Percentiles rank a stretch among this genome's conserved stretches.
Conservation (phyloP, 2,888 invertebrate species). For the Orthosia cruda region DNA sequence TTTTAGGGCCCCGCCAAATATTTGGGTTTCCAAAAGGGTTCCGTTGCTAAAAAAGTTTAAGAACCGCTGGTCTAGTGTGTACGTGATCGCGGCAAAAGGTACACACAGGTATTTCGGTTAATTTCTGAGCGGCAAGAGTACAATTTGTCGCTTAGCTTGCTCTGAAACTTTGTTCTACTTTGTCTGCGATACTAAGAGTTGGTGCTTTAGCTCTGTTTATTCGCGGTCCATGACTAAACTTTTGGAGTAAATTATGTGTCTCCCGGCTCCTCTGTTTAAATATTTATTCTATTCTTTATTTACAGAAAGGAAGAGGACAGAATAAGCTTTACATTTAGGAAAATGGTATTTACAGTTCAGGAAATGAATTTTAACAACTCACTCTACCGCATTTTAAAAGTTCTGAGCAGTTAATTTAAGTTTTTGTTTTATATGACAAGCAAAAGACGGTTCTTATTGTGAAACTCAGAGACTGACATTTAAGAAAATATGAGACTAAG, state of each 20-base stretch:
- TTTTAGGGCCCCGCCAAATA: too few species aligned
- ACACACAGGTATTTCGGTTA: slow-evolving; percentile 64
- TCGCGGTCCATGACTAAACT: slow-evolving; percentile 76
- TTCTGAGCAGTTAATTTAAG: neutral
- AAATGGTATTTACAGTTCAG: slow-evolving; percentile 31
- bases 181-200: slow-evolving; percentile 59
- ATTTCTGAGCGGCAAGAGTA: slow-evolving; percentile 65
- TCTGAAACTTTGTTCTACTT: slow-evolving; percentile 66
- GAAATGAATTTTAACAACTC: slow-evolving; percentile 22
- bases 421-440: neutral
- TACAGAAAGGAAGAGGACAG: slow-evolving; percentile 24
- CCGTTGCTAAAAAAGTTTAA: too few species aligned
- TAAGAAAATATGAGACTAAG: neutral
- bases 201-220: slow-evolving; percentile 75
- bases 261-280: slow-evolving; percentile 54
- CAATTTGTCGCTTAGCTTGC: slow-evolving; percentile 75
- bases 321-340: slow-evolving; percentile 28
- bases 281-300: slow-evolving; percentile 64
- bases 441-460: neutral
- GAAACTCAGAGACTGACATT: too few species aligned
- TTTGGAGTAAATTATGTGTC: slow-evolving; percentile 74
- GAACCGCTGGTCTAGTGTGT: slow-evolving; percentile 62
- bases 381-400: neutral
- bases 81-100: slow-evolving; percentile 57
- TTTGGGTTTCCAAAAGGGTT: too few species aligned